Conservation (phyloP, 2,113 vertebrate genomes). For the Pogona vitticeps region DNA sequence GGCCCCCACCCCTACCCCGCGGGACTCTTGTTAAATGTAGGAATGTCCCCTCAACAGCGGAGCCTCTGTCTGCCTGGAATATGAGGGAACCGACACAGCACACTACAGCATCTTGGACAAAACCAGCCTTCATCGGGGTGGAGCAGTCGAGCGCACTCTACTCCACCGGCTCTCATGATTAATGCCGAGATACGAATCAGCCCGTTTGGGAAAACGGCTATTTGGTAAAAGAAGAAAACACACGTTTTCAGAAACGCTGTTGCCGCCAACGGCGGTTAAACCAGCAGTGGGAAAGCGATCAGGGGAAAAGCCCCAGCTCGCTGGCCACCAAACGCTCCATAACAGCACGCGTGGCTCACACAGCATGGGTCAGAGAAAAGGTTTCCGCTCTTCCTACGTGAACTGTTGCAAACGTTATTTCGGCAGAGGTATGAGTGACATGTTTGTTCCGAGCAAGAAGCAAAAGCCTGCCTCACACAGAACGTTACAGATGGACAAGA, state of each 20-base stretch:
- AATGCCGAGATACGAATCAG: slow-evolving; percentile 36
- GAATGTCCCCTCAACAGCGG: slow-evolving; percentile 77
- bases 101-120: slow-evolving; percentile 67
- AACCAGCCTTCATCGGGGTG: slow-evolving; percentile 39
- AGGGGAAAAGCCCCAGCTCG: background rate
- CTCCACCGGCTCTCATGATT: slow-evolving; percentile 47
- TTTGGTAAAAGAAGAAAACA: slow-evolving; percentile 15
- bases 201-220: slow-evolving; percentile 36
- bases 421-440: background rate
- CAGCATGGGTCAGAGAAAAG: background rate
- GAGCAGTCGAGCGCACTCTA: background rate
- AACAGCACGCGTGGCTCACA: background rate
- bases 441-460: background rate
- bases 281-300: background rate
- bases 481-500: background rate
- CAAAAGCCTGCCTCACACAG: background rate
- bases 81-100: slow-evolving; percentile 58
- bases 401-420: background rate
- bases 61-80: slow-evolving; percentile 71
- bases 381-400: background rate
- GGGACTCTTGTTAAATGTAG: slow-evolving; percentile 68
- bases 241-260: background rate
- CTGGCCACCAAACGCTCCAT: background rate
- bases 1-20: slow-evolving; percentile 61
- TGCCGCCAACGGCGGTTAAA: background rate